Evolutionary conservation across 2,113 vertebrate species (phyloP).

Genomic region (Leuciscus idus): DNA sequence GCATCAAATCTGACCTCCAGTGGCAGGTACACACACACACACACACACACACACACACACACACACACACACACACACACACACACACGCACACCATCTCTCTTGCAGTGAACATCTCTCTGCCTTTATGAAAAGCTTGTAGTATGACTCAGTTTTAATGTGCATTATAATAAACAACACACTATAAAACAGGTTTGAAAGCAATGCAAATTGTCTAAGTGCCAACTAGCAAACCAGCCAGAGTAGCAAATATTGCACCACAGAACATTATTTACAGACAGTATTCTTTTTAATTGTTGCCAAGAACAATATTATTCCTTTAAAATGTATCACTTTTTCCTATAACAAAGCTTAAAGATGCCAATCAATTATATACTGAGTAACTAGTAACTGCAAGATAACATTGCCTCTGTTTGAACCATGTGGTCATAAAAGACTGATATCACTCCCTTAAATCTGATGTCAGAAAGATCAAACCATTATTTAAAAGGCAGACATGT

Average conservation of each 20-base stretch:
- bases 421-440: not conserved
- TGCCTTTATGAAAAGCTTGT: not conserved
- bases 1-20: slow-evolving; percentile 51
- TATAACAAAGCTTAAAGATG: not conserved
- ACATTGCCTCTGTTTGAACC: not conserved
- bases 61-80: too few relatives aligned
- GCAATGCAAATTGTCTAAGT: not conserved
- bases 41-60: too few relatives aligned
- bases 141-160: too few relatives aligned
- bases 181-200: not conserved
- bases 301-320: not conserved
- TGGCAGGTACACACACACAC: slow-evolving; percentile 75
- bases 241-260: not conserved
- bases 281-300: too few relatives aligned
- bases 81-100: too few relatives aligned
- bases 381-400: not conserved
- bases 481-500: slow-evolving; percentile 6
- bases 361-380: not conserved
- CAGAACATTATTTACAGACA: not conserved
- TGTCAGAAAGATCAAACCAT: not conserved
- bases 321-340: not conserved
- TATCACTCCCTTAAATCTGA: not conserved
- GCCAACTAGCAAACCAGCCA: not conserved
- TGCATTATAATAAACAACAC: too few relatives aligned
- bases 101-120: not conserved